Percentiles rank a stretch among this genome's conserved stretches.
Conservation (phyloP, 2,888 invertebrate genomes). For the Bunonema sp. region DNA sequence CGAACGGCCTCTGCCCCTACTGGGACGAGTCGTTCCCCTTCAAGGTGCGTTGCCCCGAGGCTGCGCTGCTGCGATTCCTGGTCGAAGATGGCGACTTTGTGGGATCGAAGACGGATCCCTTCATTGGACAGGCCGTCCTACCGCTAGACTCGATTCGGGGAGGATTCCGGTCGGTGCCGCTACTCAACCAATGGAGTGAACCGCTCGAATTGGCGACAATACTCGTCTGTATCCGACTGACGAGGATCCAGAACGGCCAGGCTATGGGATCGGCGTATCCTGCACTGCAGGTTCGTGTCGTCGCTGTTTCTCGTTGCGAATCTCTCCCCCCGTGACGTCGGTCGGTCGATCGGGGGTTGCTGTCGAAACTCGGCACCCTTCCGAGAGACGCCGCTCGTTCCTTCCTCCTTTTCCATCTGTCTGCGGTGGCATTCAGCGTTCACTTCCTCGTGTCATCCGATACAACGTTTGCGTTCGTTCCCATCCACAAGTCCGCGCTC, state of each 20-base stretch:
- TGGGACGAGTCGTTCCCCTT: constrained; percentile 80
- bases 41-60: constrained; percentile 63
- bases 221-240: constrained; percentile 63
- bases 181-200: constrained; percentile 78
- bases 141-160: constrained; percentile 54
- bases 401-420: too few species aligned
- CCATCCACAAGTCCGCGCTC: too few species aligned
- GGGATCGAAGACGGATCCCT: constrained; percentile 68
- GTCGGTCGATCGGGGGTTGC: too few species aligned
- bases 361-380: too few species aligned
- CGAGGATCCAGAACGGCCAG: constrained; percentile 1
- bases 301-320: not conserved
- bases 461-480: too few species aligned
- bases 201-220: constrained; percentile 77
- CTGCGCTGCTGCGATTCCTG: constrained; percentile 67
- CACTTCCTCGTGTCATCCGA: too few species aligned
- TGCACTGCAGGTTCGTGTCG: constrained; percentile 2
- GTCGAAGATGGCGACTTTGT: constrained; percentile 80
- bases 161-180: constrained; percentile 76
- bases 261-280: constrained; percentile 10
- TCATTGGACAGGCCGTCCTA: constrained; percentile 84
- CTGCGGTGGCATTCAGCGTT: too few species aligned
- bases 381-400: too few species aligned
- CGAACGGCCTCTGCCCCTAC: constrained; percentile 80
- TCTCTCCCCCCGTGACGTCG: too few species aligned